Conservation (phyloP, 1,140 invertebrate species). For the Drosophila truncata region DNA sequence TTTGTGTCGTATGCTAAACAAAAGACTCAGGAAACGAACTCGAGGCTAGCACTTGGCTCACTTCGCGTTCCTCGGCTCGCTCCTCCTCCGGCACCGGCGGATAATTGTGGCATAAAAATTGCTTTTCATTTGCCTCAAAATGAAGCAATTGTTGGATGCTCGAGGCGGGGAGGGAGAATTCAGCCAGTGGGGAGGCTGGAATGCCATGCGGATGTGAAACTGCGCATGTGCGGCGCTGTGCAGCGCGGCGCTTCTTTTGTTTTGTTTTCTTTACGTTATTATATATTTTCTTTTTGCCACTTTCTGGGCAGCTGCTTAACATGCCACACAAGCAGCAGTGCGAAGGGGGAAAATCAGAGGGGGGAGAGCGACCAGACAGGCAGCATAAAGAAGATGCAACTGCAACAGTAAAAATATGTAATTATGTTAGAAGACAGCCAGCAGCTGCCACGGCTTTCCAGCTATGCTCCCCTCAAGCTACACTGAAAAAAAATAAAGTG, state of each 20-base stretch:
- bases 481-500: background rate
- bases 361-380: constrained; percentile 13
- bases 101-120: constrained; percentile 78
- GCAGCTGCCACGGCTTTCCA: constrained; percentile 23
- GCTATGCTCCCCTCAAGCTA: background rate
- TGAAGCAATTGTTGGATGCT: constrained; percentile 70
- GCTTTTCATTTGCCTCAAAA: constrained; percentile 77
- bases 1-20: constrained; percentile 71
- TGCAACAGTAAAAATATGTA: constrained; percentile 72
- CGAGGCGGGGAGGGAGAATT: background rate
- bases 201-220: constrained; percentile 75
- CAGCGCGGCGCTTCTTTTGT: constrained; percentile 65
- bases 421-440: constrained; percentile 74
- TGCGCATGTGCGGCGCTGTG: constrained; percentile 65
- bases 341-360: constrained; percentile 9
- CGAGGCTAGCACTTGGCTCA: constrained; percentile 33
- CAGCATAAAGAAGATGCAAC: constrained; percentile 46
- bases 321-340: constrained; percentile 61
- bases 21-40: constrained; percentile 73
- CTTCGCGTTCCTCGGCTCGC: constrained; percentile 27
- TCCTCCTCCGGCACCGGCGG: constrained; percentile 22
- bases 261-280: constrained; percentile 42
- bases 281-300: constrained; percentile 64
- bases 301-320: constrained; percentile 77
- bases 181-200: constrained; percentile 14